Evolutionary conservation across 2,888 invertebrate species (phyloP), one percentile per base, ranked within the genome.

Genomic region (Mesochorus sp.): DNA sequence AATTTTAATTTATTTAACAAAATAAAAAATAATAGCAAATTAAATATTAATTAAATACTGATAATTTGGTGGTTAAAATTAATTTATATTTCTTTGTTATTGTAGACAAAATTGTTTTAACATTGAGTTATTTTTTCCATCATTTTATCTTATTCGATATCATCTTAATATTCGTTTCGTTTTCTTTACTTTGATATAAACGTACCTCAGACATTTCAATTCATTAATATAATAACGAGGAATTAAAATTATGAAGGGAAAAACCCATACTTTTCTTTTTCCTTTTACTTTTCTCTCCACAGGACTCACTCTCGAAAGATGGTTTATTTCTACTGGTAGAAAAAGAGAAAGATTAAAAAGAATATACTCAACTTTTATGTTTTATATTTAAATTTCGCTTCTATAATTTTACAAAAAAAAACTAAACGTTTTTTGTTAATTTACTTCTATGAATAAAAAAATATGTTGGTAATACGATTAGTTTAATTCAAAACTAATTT

Each of bases 161-260:
- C 51, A 39, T 26, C 47, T 53, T 37, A 37, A 31, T 28, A 42
- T 5, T 64, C 21, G 21, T 24, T 19, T 14, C 42, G 12, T 31
- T 47, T 10, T 14, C 24, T 28, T 68, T 21, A 44, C 71, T 71
- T 71, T 59, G 44, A 71, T 71, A 42, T 61, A 31, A 19, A 53
- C 66, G 59, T 59, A 28, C 51, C 34, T 59, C 51, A 34, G 44
- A 5, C 49, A 66, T 66, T 71, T 53, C 76, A 64, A 71, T 76
- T 76, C 71, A 71, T 76, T 76, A 44, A 71, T n/a, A n/a, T n/a
- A 49, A 61, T 76, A 71, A 71, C 31, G 64, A 51, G 59, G 59
- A n/a, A n/a, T n/a, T 17, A 34, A 12, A 68, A 8, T 28, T 39
- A 39, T 6, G 49, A 47, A 66, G 24, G 26, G n/a, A 59, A 71